Conservation (phyloP, 1,140 invertebrate species). For the Drosophila baimaii region DNA sequence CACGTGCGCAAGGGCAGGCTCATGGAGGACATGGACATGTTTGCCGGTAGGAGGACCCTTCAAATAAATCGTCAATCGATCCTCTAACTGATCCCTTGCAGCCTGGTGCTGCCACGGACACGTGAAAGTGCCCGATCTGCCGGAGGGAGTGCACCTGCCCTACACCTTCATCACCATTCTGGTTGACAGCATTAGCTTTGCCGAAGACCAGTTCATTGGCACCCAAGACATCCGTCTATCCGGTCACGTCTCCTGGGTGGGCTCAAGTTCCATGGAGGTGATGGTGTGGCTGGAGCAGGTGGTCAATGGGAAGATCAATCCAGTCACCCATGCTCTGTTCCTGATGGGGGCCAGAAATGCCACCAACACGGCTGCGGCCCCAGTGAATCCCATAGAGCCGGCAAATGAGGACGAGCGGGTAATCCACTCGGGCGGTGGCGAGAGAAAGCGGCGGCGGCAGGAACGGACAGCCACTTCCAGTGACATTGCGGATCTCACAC, state of each 20-base stretch:
- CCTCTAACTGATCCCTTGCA: constrained; percentile 1
- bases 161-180: constrained; percentile 90
- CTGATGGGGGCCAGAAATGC: constrained; percentile 90
- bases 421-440: constrained; percentile 87
- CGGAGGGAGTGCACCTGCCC: constrained; percentile 85
- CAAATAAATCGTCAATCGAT: too few relatives aligned
- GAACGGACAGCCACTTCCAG: constrained; percentile 85
- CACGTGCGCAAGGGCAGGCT: constrained; percentile 89
- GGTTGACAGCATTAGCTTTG: constrained; percentile 89
- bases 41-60: constrained; percentile 86
- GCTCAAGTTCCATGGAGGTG: constrained; percentile 89
- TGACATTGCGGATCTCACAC: constrained; percentile 87
- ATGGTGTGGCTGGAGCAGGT: constrained; percentile 90
- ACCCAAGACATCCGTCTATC: constrained; percentile 89
- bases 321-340: constrained; percentile 89
- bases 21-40: constrained; percentile 92
- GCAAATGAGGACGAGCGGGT: constrained; percentile 87
- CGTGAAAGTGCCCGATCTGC: constrained; percentile 86
- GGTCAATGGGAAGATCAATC: constrained; percentile 86
- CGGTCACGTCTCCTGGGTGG: constrained; percentile 92
- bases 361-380: constrained; percentile 86
- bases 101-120: constrained; percentile 89
- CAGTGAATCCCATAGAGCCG: constrained; percentile 88
- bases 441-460: constrained; percentile 85
- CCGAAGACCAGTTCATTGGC: constrained; percentile 84